Base-by-base conservation (phyloP, 37 sponge, comb jelly and placozoan species). In the Dysidea cf. avara region DNA sequence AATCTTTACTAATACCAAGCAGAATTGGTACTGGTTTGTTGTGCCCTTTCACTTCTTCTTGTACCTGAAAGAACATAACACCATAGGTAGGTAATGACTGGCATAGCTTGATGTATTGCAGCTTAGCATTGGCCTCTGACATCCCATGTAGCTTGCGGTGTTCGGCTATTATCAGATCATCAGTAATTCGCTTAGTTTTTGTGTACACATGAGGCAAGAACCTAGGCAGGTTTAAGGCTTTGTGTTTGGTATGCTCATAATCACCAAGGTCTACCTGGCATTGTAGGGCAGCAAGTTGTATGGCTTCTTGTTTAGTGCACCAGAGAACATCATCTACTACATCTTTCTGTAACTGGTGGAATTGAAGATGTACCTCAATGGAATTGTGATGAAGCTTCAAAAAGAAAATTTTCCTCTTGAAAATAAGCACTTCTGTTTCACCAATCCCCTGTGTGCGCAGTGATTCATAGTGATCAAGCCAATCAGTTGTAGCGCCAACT, bases 211-310 rank as follows among this genome's bases (percentile, higher is more conserved):
- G 14, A 30, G 43, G 43, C 18, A 68, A 49, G 25, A 46, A 40
- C 47, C 39, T 49, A 68, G 52, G 9, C 30, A 39, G n/a, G n/a
- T 2, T 22, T 7, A 40, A 28, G 47, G 29, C n/a, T n/a, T n/a
- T 20, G 7, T 47, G 50, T 31, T 34, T 34, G 40, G 4, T 57
- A 16, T 30, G 28, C 30, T 7, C 22, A 20, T 20, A 30, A 39
- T 55, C 37, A 20, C 72, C 57, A 29, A 39, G 37, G 25, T 56
- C 40, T 17, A 72, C 25, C 2, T 72, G 58, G 38, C 58, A 72
- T 25, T 72, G 72, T 2, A 72, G 39, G 5, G 72, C 72, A 0
- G 72, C 72, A 55, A 72, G 26, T 58, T 56, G 56, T 35, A 56
- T 72, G 22, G 72, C 72, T 17, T 56, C 55, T 22, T 35, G 57